Evolutionary conservation across 2,797 vertebrate species (phyloP).

Genomic region (Gephyroberyx darwinii): DNA sequence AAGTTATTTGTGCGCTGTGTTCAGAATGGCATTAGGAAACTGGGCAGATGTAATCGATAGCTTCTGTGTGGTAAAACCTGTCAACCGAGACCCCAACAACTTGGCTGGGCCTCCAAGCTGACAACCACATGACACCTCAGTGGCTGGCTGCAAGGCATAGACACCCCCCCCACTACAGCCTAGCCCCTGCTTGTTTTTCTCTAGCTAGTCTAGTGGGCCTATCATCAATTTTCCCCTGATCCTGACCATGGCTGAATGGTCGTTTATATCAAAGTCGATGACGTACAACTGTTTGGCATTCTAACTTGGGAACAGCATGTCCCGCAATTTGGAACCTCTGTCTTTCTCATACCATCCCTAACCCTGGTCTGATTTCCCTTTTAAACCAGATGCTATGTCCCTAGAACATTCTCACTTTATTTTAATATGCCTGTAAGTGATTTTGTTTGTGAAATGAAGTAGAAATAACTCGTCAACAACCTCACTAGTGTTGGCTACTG

Average conservation of each 20-base stretch:
- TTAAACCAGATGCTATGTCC: conserved; percentile 20
- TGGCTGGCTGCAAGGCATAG: conserved; percentile 24
- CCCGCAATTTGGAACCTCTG: conserved; percentile 32
- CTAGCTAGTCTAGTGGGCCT: conserved; percentile 7
- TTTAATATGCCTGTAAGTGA: too few species aligned
- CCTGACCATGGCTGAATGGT: conserved; percentile 30
- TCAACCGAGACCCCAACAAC: conserved; percentile 44
- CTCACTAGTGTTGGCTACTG: not conserved
- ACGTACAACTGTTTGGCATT: conserved; percentile 43
- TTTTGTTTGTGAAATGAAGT: not conserved
- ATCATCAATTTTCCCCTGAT: conserved; percentile 31
- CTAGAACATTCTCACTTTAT: not conserved
- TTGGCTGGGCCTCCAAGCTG: conserved; percentile 45
- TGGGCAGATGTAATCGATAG: conserved; percentile 71
- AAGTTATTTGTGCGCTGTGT: conserved; percentile 55
- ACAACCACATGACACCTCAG: conserved; percentile 62
- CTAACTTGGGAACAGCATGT: conserved; percentile 68
- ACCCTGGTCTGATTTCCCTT: conserved; percentile 46
- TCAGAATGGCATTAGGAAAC: conserved; percentile 48
- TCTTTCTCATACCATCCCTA: conserved; percentile 10
- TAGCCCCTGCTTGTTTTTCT: conserved; percentile 39
- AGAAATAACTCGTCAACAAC: not conserved
- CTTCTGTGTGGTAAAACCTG: conserved; percentile 50
- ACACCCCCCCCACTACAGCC: not conserved
- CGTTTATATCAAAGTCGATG: conserved; percentile 60